Conservation (phyloP, 2,113 vertebrate genomes). For the Bubo blakistoni region DNA sequence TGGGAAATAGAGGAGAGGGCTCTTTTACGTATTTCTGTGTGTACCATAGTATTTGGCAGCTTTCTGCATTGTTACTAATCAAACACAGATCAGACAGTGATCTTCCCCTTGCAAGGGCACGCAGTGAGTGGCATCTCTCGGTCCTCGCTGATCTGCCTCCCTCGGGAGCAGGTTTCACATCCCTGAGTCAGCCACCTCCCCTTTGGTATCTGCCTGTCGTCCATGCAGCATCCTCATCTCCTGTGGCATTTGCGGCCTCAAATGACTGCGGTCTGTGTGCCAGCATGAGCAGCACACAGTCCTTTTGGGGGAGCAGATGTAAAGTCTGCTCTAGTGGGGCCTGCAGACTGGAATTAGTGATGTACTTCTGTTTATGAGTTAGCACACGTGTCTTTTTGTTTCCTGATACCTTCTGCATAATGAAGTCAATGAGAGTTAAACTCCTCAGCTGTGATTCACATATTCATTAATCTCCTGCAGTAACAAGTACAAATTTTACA, state of each 20-base stretch:
- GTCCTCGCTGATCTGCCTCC: neutral
- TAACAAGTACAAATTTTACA: slow-evolving; percentile 52
- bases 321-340: neutral
- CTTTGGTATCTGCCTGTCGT: neutral
- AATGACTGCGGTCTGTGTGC: neutral
- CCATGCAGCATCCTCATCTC: accelerated
- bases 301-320: neutral
- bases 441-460: slow-evolving; percentile 64
- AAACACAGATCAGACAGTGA: neutral
- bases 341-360: neutral
- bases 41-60: neutral
- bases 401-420: slow-evolving; percentile 60
- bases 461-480: slow-evolving; percentile 61
- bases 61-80: neutral
- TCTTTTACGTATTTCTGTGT: neutral
- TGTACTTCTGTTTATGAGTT: slow-evolving; percentile 40
- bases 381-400: slow-evolving; percentile 54
- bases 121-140: neutral
- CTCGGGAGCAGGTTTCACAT: neutral
- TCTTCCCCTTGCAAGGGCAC: neutral
- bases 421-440: slow-evolving; percentile 63
- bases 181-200: neutral
- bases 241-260: neutral
- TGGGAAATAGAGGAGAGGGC: neutral
- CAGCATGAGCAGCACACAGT: neutral